Base-by-base conservation (phyloP, 2,113 vertebrate genomes). In the Octodon degus region DNA sequence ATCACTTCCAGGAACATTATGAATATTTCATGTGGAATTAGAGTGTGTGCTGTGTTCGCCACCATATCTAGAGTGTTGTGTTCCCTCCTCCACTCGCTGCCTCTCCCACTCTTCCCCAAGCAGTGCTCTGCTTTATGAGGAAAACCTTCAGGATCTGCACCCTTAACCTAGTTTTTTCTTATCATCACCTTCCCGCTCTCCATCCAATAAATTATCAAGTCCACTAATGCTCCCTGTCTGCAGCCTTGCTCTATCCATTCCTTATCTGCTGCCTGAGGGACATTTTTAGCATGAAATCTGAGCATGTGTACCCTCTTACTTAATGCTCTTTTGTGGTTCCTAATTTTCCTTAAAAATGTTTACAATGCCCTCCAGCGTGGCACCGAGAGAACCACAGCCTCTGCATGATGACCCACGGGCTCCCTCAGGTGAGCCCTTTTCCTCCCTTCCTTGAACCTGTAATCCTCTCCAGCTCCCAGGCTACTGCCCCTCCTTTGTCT, bases 1-100 rank as follows among this genome's bases (percentile, higher is more conserved):
- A 84, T 96, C 77, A 88, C 76, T 96, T 96, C 70, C 43, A 85
- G 84, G 60, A 92, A 95, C 50, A 55, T 63, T 92, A 96, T 96
- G 82, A 96, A 96, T 97, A 94, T 96, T 93, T 91, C 80, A 94
- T 88, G 50, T 43, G 63, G 53, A 93, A 96, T 94, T 90, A 93
- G 68, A 91, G 81, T 60, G 47, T 90, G 58, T 55, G 47, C 81
- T 50, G 27, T 93, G 62, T 87, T 83, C 83, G 65, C 62, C 22
- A 67, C 50, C n/a, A 7, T 53, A 9, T 80, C 79, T 43, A 83
- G 67, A 96, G 25, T 77, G 67, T 68, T 72, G n/a, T 76, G 24
- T 47, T 89, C 50, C 5, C 65, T 86, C 92, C 55, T 89, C 34
- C 87, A 80, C 63, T 83, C n/a, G 68, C 79, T 34, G 37, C 37